Base-by-base conservation (phyloP, 2,113 vertebrate species). In the Coracopsis vasa region DNA sequence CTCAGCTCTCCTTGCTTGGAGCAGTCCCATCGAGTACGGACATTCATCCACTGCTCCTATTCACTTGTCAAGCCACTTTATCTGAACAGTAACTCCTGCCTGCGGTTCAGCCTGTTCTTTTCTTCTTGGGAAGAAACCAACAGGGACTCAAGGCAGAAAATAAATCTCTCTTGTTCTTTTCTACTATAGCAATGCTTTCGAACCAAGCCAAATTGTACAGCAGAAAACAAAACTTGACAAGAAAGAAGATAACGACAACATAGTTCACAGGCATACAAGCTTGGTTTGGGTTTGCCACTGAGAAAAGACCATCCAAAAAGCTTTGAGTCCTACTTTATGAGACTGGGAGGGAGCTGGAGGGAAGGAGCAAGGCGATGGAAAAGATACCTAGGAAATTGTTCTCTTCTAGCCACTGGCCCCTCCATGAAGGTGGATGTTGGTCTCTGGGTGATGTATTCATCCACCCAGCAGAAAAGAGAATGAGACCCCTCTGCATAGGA, bases 61-160 rank as follows among this genome's bases (percentile, higher is more conserved):
- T 94, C 86, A 67, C 44, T 66, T 86, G 80, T 85, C 92, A 92
- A 78, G 51, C 41, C 66, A 56, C 50, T 95, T 67, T 66, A 80
- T 86, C 86, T 20, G 1, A 92, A 70, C 56, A 54, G 60, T 90
- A 94, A 96, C 66, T 91, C 89, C 60, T 95, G 65, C 72, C 67
- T 78, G 78, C 74, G 82, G 87, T 96, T 96, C 95, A 93, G 70
- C 13, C 73, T 93, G 80, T 94, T 84, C 82, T 88, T 94, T 95
- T 80, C 72, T 91, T 67, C 45, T 88, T 79, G 70, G 87, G 88
- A 56, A 95, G 88, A 91, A 93, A 84, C 48, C 66, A 92, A 23
- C 0, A 0, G 71, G 70, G 79, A 58, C 47, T 92, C 79, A 35
- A 83, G 75, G 93, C 75, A 93, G 67, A 86, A 94, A 86, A 94